Conservation (phyloP, 2,888 invertebrate species). For the Aspidiotus rigidus region DNA sequence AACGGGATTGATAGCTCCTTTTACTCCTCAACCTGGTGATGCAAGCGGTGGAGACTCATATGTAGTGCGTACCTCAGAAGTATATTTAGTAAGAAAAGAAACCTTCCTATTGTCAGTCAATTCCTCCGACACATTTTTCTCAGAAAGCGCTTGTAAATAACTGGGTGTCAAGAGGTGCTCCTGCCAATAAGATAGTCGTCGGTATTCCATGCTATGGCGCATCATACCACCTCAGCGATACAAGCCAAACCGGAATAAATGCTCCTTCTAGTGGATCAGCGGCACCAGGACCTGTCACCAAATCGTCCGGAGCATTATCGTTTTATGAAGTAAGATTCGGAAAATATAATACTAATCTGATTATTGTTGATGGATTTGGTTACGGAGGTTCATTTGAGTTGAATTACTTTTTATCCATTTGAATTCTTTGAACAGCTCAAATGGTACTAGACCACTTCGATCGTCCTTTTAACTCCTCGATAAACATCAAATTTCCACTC, state of each 20-base stretch:
- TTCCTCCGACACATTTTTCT: not conserved
- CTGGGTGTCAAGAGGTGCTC: not conserved
- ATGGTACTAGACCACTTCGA: too few species aligned
- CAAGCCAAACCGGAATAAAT: not conserved
- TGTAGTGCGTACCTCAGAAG: too few species aligned
- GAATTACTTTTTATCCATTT: too few species aligned
- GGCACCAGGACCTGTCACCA: not conserved
- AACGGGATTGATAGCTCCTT: constrained; percentile 62
- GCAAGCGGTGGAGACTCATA: too few species aligned
- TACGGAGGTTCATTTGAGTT: too few species aligned
- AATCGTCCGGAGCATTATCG: not conserved
- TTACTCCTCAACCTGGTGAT: not conserved
- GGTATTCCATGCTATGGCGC: not conserved
- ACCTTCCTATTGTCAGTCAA: too few species aligned
- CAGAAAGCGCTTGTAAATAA: not conserved
- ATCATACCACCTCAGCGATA: not conserved
- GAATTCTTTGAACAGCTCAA: too few species aligned
- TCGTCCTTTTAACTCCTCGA: too few species aligned
- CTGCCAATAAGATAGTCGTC: not conserved
- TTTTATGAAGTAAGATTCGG: constrained; percentile 1
- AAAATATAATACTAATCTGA: too few species aligned
- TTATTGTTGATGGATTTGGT: too few species aligned
- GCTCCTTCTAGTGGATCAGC: not conserved
- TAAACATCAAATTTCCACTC: too few species aligned
- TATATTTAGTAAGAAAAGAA: too few species aligned